A percentile compares a stretch with the other conserved stretches of the same genome.
Evolutionary conservation across 2,888 invertebrate genomes (phyloP).

Genomic region (Melanostoma scalare): DNA sequence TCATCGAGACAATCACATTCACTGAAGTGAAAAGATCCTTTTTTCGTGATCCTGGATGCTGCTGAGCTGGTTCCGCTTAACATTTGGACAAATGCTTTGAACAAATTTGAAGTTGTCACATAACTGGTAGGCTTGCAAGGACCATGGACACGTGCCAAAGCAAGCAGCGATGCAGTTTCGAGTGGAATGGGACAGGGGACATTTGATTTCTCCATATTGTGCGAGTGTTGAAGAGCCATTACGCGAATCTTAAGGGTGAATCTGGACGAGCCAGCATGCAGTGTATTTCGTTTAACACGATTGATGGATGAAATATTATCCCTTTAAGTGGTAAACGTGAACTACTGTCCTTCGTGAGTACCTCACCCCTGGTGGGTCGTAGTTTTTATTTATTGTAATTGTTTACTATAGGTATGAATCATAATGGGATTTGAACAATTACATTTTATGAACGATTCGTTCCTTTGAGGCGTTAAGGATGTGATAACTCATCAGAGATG

Average conservation of each 20-base stretch:
- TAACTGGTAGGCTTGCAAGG: conserved; percentile 3
- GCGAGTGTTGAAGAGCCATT: conserved; percentile 14
- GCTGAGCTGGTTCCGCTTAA: conserved; percentile 47
- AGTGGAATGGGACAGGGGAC: conserved; percentile 8
- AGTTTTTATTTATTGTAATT: conserved; percentile 56
- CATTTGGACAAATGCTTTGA: conserved; percentile 20
- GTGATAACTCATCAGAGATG: conserved; percentile 33
- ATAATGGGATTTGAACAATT: conserved; percentile 43
- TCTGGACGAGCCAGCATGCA: not conserved
- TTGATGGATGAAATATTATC: conserved; percentile 48
- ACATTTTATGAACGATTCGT: conserved; percentile 31
- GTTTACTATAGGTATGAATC: conserved; percentile 49
- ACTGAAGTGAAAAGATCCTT: conserved; percentile 55
- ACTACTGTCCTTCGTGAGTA: conserved; percentile 8
- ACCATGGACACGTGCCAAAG: conserved; percentile 48
- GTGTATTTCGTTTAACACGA: conserved; percentile 2
- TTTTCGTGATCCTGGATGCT: conserved; percentile 41
- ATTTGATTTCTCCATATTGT: conserved; percentile 9
- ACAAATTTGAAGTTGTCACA: conserved; percentile 52
- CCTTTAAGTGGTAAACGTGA: conserved; percentile 39
- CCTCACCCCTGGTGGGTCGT: conserved; percentile 35
- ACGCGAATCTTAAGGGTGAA: conserved; percentile 31
- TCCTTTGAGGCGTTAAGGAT: conserved; percentile 39
- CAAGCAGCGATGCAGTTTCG: conserved; percentile 7
- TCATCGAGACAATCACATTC: conserved; percentile 44